phyloP scores from a whole-genome alignment of 2,113 vertebrate species.

The Callocephalon fimbriatum region DNA sequence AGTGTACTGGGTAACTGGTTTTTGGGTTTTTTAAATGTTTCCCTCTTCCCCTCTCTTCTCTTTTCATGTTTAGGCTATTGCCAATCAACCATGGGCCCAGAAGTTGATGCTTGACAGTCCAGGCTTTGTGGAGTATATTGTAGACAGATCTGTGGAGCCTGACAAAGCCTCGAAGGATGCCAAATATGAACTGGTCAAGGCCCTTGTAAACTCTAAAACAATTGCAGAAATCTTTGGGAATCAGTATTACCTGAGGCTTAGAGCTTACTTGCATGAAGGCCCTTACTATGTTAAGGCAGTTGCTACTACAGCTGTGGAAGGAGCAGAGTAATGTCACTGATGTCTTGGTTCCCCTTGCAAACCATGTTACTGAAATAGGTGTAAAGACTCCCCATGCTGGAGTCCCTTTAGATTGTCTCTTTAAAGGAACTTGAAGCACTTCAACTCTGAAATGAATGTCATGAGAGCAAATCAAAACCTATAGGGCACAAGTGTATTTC shows the following conservation, averaged over 20 bases:
- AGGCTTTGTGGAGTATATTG: constrained; percentile 92
- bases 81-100: constrained; percentile 92
- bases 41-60: background rate
- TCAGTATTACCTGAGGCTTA: constrained; percentile 89
- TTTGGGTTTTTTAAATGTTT: background rate
- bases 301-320: constrained; percentile 87
- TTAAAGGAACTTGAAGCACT: background rate
- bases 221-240: constrained; percentile 87
- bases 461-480: background rate
- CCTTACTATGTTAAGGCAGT: constrained; percentile 90
- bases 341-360: background rate
- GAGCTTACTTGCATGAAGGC: constrained; percentile 89
- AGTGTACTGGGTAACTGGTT: background rate
- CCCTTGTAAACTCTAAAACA: constrained; percentile 86
- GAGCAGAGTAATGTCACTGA: constrained; percentile 81
- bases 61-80: constrained; percentile 83
- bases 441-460: background rate
- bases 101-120: constrained; percentile 89
- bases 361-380: background rate
- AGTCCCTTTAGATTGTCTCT: background rate
- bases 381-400: background rate
- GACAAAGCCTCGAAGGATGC: constrained; percentile 93
- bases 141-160: constrained; percentile 89
- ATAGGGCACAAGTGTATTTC: background rate
- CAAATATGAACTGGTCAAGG: constrained; percentile 92